phyloP scores from a whole-genome alignment of 2,797 vertebrate genomes.

The Danio choprae region DNA sequence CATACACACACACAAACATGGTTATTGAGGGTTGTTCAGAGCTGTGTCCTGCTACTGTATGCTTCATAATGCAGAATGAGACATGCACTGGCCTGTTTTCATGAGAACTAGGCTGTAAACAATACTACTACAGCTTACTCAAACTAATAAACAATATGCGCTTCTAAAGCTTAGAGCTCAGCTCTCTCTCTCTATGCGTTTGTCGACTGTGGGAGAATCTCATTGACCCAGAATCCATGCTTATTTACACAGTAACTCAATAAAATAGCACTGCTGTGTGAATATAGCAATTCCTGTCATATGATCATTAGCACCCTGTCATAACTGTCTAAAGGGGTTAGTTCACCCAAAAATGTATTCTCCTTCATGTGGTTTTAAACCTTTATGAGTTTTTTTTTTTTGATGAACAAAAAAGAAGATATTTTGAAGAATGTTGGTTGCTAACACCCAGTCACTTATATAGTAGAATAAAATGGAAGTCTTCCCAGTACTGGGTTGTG shows the following conservation, averaged over 20 bases:
- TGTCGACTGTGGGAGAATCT: slow-evolving; percentile 46
- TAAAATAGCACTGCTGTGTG: slow-evolving; percentile 29
- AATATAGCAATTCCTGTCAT: neutral
- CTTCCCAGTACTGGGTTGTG: too few relatives aligned
- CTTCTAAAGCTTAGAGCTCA: slow-evolving; percentile 14
- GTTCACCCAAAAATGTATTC: too few relatives aligned
- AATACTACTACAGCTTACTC: slow-evolving; percentile 9
- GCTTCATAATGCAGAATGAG: slow-evolving; percentile 14
- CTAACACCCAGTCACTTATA: too few relatives aligned
- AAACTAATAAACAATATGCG: slow-evolving; percentile 10
- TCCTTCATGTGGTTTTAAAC: too few relatives aligned
- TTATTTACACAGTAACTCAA: slow-evolving; percentile 27
- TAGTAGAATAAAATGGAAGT: too few relatives aligned
- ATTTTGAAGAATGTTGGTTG: too few relatives aligned
- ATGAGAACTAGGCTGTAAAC: slow-evolving; percentile 12
- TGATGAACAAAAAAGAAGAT: too few relatives aligned
- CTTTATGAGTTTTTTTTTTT: too few relatives aligned
- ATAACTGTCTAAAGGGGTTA: too few relatives aligned
- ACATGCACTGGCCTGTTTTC: slow-evolving; percentile 28
- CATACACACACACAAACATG: neutral
- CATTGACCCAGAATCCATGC: slow-evolving; percentile 52
- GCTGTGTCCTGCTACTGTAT: neutral
- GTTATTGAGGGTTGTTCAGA: too few relatives aligned
- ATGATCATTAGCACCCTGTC: neutral
- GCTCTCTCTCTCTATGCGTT: slow-evolving; percentile 8